A percentile compares a stretch with the other conserved stretches of the same genome.
These are phyloP conservation scores for Actinemys pallida DNA, from an alignment of 2,113 vertebrate species.

Conservation along the genomic window DNA sequence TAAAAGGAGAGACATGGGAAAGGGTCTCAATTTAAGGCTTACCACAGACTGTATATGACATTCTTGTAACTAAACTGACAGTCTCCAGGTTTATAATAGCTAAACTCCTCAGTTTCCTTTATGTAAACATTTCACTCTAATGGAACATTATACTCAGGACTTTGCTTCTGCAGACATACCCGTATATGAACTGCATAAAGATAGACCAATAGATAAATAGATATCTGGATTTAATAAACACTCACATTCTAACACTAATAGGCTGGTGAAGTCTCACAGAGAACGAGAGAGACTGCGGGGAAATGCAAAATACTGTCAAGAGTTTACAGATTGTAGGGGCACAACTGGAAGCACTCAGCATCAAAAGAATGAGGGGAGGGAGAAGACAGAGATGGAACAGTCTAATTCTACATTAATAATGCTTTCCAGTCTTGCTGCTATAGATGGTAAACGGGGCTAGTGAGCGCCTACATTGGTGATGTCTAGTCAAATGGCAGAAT, in stretches of 20 bases:
- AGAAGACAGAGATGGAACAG: conserved; percentile 12
- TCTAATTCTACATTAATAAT: conserved; percentile 17
- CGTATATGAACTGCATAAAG: conserved; percentile 61
- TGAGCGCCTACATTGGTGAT: background rate
- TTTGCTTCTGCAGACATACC: conserved; percentile 40
- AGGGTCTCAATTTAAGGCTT: conserved; percentile 35
- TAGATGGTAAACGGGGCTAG: background rate
- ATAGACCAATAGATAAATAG: conserved; percentile 75
- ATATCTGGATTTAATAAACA: conserved; percentile 76
- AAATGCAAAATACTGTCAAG: conserved; percentile 25
- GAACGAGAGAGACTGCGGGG: conserved; percentile 26
- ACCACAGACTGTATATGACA: conserved; percentile 47
- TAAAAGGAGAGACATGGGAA: conserved; percentile 17
- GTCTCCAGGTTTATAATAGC: conserved; percentile 77
- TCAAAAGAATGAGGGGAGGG: conserved; percentile 38
- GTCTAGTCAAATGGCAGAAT: background rate
- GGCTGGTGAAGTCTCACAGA: conserved; percentile 63
- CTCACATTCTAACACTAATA: conserved; percentile 68
- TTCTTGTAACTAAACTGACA: conserved; percentile 73
- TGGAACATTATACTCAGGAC: conserved; percentile 71
- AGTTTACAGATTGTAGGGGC: conserved; percentile 54
- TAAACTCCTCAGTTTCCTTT: conserved; percentile 73
- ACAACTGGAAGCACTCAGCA: conserved; percentile 72
- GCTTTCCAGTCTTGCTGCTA: background rate
- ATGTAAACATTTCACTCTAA: conserved; percentile 76